phyloP scores from a whole-genome alignment of 23 tunicate genomes.

The Trididemnum miniatum region DNA sequence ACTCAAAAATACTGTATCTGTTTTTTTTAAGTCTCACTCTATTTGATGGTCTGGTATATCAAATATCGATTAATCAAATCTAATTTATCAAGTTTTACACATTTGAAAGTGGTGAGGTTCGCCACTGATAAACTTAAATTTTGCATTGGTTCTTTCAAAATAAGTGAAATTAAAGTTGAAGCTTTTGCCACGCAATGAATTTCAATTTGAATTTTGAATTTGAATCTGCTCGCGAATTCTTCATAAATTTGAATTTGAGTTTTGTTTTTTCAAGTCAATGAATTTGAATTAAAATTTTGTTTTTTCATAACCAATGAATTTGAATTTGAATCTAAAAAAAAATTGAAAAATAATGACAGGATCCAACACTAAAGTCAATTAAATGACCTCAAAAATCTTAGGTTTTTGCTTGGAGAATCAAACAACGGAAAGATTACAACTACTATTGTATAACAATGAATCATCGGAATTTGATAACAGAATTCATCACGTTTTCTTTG shows the following conservation, averaged over 20 bases:
- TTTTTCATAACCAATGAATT: neutral
- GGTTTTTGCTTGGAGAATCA: too few relatives aligned
- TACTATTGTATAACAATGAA: too few relatives aligned
- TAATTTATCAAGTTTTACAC: neutral
- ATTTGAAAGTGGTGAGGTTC: neutral
- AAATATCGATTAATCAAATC: too few relatives aligned
- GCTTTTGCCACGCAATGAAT: neutral
- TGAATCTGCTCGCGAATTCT: too few relatives aligned
- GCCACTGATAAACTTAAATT: neutral
- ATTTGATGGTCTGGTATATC: too few relatives aligned
- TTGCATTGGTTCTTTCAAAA: neutral
- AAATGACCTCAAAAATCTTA: too few relatives aligned
- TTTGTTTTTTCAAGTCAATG: neutral
- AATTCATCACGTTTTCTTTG: too few relatives aligned
- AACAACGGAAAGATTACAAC: too few relatives aligned
- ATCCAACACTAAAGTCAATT: neutral
- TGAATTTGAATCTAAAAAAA: neutral
- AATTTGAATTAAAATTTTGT: neutral
- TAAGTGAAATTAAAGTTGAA: neutral
- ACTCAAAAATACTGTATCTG: too few relatives aligned
- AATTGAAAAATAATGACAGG: neutral
- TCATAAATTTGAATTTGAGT: neutral
- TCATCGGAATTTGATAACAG: too few relatives aligned
- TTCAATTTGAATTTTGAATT: too few relatives aligned
- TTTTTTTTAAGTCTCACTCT: too few relatives aligned